Evolutionary conservation across 2,797 vertebrate species (phyloP).

Genomic region (Tinamus major): DNA sequence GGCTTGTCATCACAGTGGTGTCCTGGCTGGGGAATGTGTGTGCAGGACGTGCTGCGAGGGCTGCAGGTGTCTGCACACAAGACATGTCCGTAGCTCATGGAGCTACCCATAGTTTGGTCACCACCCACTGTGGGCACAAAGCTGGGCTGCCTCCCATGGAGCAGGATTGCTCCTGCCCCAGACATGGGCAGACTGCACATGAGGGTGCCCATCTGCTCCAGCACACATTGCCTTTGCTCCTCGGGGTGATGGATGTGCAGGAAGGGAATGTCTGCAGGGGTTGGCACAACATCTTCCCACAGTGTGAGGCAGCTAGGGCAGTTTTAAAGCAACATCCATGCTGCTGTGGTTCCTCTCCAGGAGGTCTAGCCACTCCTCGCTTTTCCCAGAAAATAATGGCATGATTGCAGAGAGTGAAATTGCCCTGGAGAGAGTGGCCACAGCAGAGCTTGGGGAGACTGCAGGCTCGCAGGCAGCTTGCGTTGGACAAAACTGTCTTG

Average conservation of each 20-base stretch:
- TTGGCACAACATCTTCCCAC: rapidly evolving
- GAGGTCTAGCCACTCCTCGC: not conserved
- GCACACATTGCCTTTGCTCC: too few relatives aligned
- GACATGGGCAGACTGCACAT: rapidly evolving
- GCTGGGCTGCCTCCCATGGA: not conserved
- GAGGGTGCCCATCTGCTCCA: not conserved
- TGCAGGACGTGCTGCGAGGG: rapidly evolving
- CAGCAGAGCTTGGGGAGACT: not conserved
- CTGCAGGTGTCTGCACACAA: not conserved
- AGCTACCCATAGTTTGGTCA: too few relatives aligned
- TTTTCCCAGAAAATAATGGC: not conserved
- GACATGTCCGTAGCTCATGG: not conserved
- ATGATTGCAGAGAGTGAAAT: not conserved
- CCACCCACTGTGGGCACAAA: rapidly evolving
- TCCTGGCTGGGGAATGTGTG: not conserved
- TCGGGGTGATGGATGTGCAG: rapidly evolving
- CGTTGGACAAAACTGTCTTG: not conserved
- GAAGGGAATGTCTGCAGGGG: rapidly evolving
- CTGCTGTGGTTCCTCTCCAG: not conserved
- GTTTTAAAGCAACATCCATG: not conserved
- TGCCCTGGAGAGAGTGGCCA: too few relatives aligned
- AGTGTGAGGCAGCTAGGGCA: rapidly evolving
- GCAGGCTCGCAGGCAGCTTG: not conserved
- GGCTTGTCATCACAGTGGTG: not conserved
- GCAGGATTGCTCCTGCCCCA: not conserved